Percentiles rank a stretch among this genome's conserved stretches.
Evolutionary conservation across 2,113 vertebrate genomes (phyloP).

Genomic region (Neoarius graeffei): DNA sequence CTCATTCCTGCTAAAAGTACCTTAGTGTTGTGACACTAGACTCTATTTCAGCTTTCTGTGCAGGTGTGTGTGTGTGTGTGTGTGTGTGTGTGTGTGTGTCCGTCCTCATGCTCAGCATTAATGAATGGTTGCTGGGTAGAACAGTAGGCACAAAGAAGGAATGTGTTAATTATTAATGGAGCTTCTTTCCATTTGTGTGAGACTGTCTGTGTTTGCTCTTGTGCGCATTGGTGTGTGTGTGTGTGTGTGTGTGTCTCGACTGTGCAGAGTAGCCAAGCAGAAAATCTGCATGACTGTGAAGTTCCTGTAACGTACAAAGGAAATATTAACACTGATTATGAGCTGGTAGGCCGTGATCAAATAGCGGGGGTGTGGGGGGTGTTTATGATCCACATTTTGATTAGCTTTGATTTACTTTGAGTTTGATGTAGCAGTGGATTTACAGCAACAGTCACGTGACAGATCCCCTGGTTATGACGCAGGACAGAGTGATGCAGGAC

Average conservation of each 20-base stretch:
- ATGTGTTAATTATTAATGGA: conserved; percentile 80
- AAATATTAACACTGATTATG: conserved; percentile 27
- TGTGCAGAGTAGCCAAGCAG: conserved; percentile 32
- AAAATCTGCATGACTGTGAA: conserved; percentile 29
- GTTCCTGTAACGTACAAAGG: conserved; percentile 26
- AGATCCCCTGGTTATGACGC: not conserved
- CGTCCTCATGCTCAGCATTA: conserved; percentile 48
- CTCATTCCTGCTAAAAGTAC: conserved; percentile 22
- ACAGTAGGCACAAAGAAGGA: conserved; percentile 69
- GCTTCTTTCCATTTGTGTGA: conserved; percentile 57
- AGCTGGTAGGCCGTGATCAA: not conserved
- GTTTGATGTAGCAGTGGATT: not conserved
- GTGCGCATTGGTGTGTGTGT: conserved; percentile 5
- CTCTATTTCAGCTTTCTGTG: conserved; percentile 39
- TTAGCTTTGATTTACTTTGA: not conserved
- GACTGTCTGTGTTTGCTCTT: conserved; percentile 23
- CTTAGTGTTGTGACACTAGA: conserved; percentile 42
- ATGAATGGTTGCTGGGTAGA: conserved; percentile 79
- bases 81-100: conserved; percentile 37
- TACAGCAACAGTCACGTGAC: not conserved
- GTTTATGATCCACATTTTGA: conserved; percentile 1
- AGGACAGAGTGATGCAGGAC: not conserved
- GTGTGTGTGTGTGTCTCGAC: conserved; percentile 19
- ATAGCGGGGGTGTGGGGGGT: not conserved
- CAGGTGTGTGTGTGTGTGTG: conserved; percentile 18